Evolutionary conservation across 2,888 invertebrate genomes (phyloP).

Genomic region (Agonopterix heracliana): DNA sequence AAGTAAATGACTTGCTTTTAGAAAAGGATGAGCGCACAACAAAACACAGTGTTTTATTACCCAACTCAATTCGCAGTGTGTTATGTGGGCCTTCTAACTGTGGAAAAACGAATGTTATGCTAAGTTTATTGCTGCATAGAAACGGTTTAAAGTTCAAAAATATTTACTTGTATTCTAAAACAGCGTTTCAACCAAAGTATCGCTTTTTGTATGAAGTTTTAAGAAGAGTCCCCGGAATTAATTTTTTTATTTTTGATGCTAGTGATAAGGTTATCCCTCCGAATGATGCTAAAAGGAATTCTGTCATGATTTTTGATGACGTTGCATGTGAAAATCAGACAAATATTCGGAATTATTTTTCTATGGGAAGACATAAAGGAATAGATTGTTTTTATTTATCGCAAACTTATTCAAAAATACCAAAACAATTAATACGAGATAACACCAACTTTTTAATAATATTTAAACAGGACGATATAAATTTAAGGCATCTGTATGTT

Average conservation of each 20-base stretch:
- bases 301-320: no score
- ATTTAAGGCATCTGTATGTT: background rate
- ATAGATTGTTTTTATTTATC: background rate
- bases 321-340: conserved; percentile 15
- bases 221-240: background rate
- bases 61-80: conserved; percentile 11
- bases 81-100: conserved; percentile 18
- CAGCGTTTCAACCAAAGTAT: background rate
- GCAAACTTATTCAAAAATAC: background rate
- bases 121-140: background rate
- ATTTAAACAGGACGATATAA: background rate
- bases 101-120: conserved; percentile 21
- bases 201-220: background rate
- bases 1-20: no score
- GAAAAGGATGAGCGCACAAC: no score
- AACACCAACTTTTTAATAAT: no score
- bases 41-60: conserved; percentile 1
- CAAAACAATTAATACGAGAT: background rate
- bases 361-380: conserved; percentile 1
- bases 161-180: background rate
- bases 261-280: background rate
- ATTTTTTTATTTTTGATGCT: background rate
- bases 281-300: conserved; percentile 10
- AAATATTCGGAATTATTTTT: conserved; percentile 7
- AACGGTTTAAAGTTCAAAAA: background rate